phyloP scores from a whole-genome alignment of 2,113 vertebrate species.

The Sylvia atricapilla region DNA sequence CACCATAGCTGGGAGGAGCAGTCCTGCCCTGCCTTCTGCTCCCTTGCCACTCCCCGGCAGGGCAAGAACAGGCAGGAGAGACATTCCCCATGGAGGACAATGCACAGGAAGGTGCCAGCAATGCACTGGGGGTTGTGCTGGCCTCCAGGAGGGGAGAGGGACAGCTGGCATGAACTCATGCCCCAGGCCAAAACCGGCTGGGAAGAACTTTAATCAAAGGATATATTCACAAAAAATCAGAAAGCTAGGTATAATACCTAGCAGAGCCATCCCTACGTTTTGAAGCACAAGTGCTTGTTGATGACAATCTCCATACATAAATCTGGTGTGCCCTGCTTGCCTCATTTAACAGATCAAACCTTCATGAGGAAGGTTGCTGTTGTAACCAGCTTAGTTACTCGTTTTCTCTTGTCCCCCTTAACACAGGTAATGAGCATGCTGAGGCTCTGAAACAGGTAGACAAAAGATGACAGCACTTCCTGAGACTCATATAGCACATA shows the following conservation, averaged over 20 bases:
- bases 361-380: not conserved
- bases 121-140: not conserved
- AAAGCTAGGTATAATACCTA: not conserved
- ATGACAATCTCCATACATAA: not conserved
- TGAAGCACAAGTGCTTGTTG: not conserved
- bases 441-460: not conserved
- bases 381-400: not conserved
- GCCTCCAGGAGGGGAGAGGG: not conserved
- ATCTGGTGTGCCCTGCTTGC: not conserved
- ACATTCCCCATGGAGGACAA: not conserved
- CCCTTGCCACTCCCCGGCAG: not conserved
- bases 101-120: not conserved
- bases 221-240: not conserved
- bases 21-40: not conserved
- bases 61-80: fast-evolving
- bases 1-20: not conserved
- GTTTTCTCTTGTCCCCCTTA: not conserved
- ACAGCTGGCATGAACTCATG: not conserved
- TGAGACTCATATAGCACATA: not conserved
- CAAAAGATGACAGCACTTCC: constrained; percentile 34
- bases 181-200: not conserved
- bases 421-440: not conserved
- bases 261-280: not conserved
- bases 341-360: not conserved
- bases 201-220: not conserved